Percentiles rank a stretch among this genome's conserved stretches.
These are phyloP conservation scores for Caenorhabditis inopinata DNA, from an alignment of 1,140 invertebrate species.

Conservation along the genomic window DNA sequence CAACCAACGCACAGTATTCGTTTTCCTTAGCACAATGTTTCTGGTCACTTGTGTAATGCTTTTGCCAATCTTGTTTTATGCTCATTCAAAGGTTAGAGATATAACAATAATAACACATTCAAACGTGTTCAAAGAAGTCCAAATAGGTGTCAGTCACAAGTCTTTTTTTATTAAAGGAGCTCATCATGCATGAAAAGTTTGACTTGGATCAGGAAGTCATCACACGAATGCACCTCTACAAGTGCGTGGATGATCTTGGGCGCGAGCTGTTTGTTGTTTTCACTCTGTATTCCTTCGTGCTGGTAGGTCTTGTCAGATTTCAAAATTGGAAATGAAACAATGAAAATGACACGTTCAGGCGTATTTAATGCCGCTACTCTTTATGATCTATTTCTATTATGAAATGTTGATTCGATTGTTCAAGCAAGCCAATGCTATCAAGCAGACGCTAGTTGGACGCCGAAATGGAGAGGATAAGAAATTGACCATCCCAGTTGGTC, in stretches of 20 bases:
- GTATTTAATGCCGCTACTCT: constrained; percentile 58
- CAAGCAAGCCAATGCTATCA: constrained; percentile 22
- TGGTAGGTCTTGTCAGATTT: constrained; percentile 43
- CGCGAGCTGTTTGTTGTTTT: constrained; percentile 50
- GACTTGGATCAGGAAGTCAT: constrained; percentile 58
- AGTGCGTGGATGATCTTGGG: constrained; percentile 64
- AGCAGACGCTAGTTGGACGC: not conserved
- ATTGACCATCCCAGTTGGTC: constrained; percentile 54
- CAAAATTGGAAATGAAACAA: not conserved
- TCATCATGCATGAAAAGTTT: constrained; percentile 59
- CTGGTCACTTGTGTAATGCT: constrained; percentile 30
- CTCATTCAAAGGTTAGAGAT: constrained; percentile 38
- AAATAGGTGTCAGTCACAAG: too few relatives aligned
- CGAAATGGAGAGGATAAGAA: not conserved
- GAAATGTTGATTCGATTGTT: constrained; percentile 56
- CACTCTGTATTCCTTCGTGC: constrained; percentile 59
- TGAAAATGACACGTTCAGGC: constrained; percentile 5
- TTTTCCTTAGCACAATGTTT: constrained; percentile 34
- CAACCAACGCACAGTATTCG: not conserved
- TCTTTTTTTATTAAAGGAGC: constrained; percentile 51
- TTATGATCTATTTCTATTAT: constrained; percentile 63
- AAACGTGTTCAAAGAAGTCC: not conserved
- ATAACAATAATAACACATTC: not conserved
- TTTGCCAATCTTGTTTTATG: constrained; percentile 34
- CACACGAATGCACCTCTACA: constrained; percentile 61